phyloP scores from a whole-genome alignment of 2,797 vertebrate species.

The Danio choprae region DNA sequence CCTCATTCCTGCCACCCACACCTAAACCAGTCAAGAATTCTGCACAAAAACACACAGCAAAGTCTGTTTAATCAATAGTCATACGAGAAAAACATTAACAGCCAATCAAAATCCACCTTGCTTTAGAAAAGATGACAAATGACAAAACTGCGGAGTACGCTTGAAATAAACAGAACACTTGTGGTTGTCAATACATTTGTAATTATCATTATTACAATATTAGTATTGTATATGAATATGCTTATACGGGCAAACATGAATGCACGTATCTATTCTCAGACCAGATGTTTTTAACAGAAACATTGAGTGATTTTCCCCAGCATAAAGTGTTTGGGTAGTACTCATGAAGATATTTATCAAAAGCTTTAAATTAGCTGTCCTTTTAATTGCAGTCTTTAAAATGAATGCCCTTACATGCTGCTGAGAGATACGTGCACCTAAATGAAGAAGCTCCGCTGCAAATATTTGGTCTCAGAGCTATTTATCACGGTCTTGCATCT shows the following conservation, averaged over 20 bases:
- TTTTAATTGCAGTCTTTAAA: conserved; percentile 32
- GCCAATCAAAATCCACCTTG: too few relatives aligned
- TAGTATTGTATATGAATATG: too few relatives aligned
- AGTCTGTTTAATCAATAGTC: too few relatives aligned
- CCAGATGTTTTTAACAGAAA: neutral
- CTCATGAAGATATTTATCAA: conserved; percentile 12
- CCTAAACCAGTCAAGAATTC: too few relatives aligned
- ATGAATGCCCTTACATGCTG: neutral
- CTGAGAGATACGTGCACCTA: neutral
- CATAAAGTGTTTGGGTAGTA: neutral
- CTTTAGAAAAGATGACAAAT: too few relatives aligned
- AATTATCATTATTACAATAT: too few relatives aligned
- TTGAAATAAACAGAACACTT: too few relatives aligned
- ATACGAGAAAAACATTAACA: too few relatives aligned
- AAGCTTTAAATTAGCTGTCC: conserved; percentile 32
- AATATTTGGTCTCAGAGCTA: conserved; percentile 37
- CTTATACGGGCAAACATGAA: neutral
- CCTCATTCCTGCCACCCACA: too few relatives aligned
- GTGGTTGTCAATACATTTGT: too few relatives aligned
- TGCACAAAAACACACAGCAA: too few relatives aligned
- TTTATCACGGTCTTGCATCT: conserved; percentile 16
- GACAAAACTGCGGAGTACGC: too few relatives aligned
- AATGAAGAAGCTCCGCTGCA: conserved; percentile 30
- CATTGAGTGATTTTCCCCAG: neutral
- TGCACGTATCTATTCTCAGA: conserved; percentile 10